A percentile compares a stretch with the other conserved stretches of the same genome.
These are phyloP conservation scores for Bombyx mori DNA, from an alignment of 1,140 invertebrate genomes.

Conservation along the genomic window DNA sequence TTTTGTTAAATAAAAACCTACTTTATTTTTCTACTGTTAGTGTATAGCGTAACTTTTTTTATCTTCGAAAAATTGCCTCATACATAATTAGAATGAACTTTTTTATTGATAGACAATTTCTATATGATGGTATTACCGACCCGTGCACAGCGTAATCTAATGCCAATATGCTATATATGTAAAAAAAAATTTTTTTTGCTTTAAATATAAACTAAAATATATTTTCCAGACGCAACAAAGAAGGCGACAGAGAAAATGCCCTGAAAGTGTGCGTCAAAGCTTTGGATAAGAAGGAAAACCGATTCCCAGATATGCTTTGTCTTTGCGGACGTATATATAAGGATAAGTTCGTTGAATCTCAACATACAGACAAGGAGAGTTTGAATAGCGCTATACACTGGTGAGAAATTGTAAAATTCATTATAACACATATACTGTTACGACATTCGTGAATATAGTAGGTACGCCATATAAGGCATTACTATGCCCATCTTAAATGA, in stretches of 20 bases:
- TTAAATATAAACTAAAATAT: neutral
- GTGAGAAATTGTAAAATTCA: constrained; percentile 50
- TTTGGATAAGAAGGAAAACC: constrained; percentile 92
- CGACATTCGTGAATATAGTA: neutral
- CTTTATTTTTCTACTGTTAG: too few species aligned
- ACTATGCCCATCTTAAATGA: neutral
- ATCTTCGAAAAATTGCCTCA: too few species aligned
- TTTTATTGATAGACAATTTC: too few species aligned
- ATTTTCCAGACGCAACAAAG: constrained; percentile 85
- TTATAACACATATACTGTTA: constrained; percentile 6
- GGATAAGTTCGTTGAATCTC: constrained; percentile 97
- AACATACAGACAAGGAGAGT: constrained; percentile 90
- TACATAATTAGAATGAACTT: too few species aligned
- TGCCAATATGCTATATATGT: too few species aligned
- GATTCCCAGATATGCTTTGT: constrained; percentile 97
- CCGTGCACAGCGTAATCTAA: too few species aligned
- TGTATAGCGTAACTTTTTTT: too few species aligned
- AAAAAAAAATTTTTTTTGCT: neutral
- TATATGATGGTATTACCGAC: too few species aligned
- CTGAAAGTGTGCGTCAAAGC: constrained; percentile 92
- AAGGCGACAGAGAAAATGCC: constrained; percentile 95
- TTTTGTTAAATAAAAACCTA: too few species aligned
- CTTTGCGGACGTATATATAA: constrained; percentile 99
- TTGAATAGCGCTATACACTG: constrained; percentile 95
- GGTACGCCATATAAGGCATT: neutral